Conservation (phyloP, 2,888 invertebrate species). For the Luperina testacea region DNA sequence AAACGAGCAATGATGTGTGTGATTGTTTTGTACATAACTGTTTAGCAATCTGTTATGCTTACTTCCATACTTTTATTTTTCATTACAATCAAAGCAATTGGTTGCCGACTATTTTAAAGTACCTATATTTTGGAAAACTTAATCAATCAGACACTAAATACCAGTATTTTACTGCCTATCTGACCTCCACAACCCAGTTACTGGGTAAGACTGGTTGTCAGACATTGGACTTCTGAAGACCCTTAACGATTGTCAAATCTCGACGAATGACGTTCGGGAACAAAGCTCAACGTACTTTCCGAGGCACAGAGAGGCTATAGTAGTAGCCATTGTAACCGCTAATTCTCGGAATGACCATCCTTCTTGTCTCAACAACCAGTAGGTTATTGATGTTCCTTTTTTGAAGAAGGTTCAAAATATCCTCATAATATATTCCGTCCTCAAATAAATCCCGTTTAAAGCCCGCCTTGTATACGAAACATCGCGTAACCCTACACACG, state of each 20-base stretch:
- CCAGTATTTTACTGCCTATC: neutral
- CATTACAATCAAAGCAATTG: neutral
- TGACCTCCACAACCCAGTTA: neutral
- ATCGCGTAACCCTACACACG: constrained; percentile 46
- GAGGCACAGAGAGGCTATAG: neutral
- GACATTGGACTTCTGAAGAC: neutral
- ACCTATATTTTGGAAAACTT: neutral
- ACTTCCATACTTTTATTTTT: neutral
- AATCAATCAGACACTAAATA: neutral
- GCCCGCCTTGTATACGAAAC: constrained; percentile 26
- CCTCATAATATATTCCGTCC: neutral
- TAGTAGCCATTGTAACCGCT: no score
- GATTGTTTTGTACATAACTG: constrained; percentile 12
- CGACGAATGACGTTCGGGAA: neutral
- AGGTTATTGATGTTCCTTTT: neutral
- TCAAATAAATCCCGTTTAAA: constrained; percentile 26
- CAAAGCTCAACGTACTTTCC: neutral
- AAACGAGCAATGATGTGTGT: constrained; percentile 26
- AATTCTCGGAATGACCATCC: neutral
- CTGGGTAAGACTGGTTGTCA: neutral
- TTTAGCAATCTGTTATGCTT: neutral
- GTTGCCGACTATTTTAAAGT: neutral
- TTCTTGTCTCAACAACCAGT: neutral
- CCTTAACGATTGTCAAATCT: neutral
- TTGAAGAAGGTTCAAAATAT: neutral